Percentiles rank a stretch among this genome's conserved stretches.
These are phyloP conservation scores for Periparus ater DNA, from an alignment of 2,797 vertebrate genomes.

Conservation along the genomic window DNA sequence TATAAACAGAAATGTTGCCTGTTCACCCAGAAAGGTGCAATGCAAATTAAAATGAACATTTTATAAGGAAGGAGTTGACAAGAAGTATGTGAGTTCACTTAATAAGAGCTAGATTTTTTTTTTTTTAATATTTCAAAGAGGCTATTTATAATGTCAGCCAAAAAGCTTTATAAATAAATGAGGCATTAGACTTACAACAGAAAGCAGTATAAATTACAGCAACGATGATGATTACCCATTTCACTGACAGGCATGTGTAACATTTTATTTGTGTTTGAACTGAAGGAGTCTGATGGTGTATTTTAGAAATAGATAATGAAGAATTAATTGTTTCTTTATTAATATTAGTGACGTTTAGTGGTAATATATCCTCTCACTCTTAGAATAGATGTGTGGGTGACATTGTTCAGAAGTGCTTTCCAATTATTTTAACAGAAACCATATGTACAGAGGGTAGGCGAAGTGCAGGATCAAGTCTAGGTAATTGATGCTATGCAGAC, in stretches of 20 bases:
- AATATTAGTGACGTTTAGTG: constrained; percentile 72
- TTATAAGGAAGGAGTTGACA: neutral
- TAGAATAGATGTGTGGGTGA: constrained; percentile 72
- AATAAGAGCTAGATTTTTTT: neutral
- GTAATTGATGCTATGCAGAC: constrained; percentile 65
- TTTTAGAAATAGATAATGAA: constrained; percentile 67
- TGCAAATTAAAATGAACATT: neutral
- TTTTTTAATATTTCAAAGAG: constrained; percentile 35
- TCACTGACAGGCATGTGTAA: constrained; percentile 47
- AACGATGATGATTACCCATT: constrained; percentile 41
- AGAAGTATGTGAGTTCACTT: constrained; percentile 3
- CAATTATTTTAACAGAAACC: constrained; percentile 71
- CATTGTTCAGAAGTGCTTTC: constrained; percentile 71
- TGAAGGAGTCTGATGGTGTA: constrained; percentile 23
- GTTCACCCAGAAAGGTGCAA: neutral
- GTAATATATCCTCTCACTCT: constrained; percentile 67
- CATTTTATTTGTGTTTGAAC: constrained; percentile 64
- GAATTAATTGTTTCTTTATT: constrained; percentile 66
- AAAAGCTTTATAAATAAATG: constrained; percentile 57
- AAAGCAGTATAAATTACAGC: constrained; percentile 50
- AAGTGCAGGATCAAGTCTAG: constrained; percentile 36
- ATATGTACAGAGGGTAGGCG: constrained; percentile 59
- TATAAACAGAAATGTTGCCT: neutral
- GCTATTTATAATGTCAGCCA: constrained; percentile 34
- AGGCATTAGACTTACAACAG: constrained; percentile 30